These are phyloP conservation scores for Aratinga solstitialis DNA, from an alignment of 2,797 vertebrate genomes.

Conservation along the genomic window DNA sequence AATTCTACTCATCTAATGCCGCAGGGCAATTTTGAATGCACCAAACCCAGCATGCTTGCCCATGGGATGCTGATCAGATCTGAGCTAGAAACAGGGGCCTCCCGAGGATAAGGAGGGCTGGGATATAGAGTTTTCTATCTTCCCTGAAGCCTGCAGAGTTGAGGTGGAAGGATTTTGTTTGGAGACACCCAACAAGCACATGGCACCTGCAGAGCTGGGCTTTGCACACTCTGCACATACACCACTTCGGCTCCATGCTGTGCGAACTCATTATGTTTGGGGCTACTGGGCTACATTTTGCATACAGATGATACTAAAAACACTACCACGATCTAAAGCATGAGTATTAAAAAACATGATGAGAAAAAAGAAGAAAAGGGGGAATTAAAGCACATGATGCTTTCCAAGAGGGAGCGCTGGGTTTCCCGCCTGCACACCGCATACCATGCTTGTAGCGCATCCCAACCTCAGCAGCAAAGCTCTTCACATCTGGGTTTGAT, in stretches of 20 bases:
- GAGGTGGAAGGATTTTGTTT: background rate
- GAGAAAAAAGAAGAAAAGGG: background rate
- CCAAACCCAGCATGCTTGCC: background rate
- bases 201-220: background rate
- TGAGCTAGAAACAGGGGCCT: background rate
- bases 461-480: background rate
- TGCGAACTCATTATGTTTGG: background rate
- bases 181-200: background rate
- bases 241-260: background rate
- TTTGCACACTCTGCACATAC: background rate
- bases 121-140: background rate
- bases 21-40: background rate
- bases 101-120: background rate
- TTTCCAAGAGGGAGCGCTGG: background rate
- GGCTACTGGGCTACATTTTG: conserved; percentile 6
- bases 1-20: background rate
- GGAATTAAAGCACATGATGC: background rate
- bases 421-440: background rate
- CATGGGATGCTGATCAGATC: background rate
- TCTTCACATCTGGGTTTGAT: conserved; percentile 19
- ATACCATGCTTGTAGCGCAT: background rate
- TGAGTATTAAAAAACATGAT: background rate
- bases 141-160: background rate
- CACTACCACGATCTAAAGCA: background rate
- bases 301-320: background rate